Base-by-base conservation (phyloP, 2,113 vertebrate genomes). In the Gallinago media region DNA sequence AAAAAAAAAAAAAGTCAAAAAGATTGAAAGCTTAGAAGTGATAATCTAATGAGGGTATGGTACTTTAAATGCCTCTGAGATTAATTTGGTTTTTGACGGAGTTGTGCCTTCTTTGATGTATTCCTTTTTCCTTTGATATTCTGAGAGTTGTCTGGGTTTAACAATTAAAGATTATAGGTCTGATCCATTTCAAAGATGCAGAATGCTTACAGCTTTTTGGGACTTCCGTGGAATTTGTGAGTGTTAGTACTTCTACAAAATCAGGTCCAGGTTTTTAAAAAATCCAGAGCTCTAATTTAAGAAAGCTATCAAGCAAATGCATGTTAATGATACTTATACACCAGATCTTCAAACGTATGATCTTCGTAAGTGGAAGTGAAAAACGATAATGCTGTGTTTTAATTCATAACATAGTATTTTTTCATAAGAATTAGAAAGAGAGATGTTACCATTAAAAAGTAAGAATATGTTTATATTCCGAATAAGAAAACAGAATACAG, bases 171-270 rank as follows among this genome's bases (percentile, higher is more conserved):
- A 89, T 85, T 93, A 52, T 85, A 52, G 47, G 49, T 87, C 80
- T 92, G 84, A 95, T 97, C 70, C 27, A 85, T 96, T 96, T 97
- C 96, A 96, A 95, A 96, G 91, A 92, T 92, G 56, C 73, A 87
- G 70, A 94, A 94, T 52, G 47, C 79, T 91, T 94, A 25, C 56
- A 81, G 56, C 31, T 91, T 73, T 68, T 85, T 72, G 63, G 61
- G 71, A 92, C 74, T 87, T 74, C 36, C 75, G 54, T 59, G 94
- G 91, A 85, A 85, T 95, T 72, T 92, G 26, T 61, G 68, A 72
- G 55, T 90, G 80, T 74, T 96, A 87, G 55, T 92, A 52, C 52
- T 91, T 74, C 72, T 84, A 56, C 62, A 76, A 97, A 97, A 97
- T 97, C 77, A 96, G 56, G 70, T 91, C 94, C 93, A 96, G 85